Percentiles rank a stretch among this genome's conserved stretches.
Conservation (phyloP, 2,797 vertebrate genomes). For the Sebastiscus albofasciatus region DNA sequence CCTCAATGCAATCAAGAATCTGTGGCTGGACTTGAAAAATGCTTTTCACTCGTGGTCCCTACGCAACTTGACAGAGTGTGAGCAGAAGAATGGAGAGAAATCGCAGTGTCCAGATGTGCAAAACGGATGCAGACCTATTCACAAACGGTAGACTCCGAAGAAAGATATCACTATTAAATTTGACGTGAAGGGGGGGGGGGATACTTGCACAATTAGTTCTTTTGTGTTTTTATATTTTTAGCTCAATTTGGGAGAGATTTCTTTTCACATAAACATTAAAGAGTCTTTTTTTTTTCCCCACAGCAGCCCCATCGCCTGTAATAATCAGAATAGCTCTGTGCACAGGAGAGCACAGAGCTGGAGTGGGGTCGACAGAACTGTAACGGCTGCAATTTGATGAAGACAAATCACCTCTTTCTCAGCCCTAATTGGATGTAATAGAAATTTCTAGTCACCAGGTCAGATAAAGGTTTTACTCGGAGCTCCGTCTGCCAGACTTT, state of each 20-base stretch:
- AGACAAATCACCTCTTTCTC: conserved; percentile 68
- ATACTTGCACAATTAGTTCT: not conserved
- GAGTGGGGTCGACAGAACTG: conserved; percentile 38
- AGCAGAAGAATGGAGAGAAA: not conserved
- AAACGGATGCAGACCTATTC: not conserved
- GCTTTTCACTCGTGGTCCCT: not conserved
- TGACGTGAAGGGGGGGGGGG: not conserved
- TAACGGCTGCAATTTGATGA: conserved; percentile 61
- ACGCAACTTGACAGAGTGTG: not conserved
- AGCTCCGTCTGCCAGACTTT: not conserved
- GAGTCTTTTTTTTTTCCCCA: not conserved
- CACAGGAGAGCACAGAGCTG: not conserved
- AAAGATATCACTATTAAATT: not conserved
- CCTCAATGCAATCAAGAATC: conserved; percentile 20
- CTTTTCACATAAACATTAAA: not conserved
- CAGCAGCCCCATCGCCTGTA: not conserved
- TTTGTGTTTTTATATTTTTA: not conserved
- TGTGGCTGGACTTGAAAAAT: not conserved
- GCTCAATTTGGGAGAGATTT: not conserved
- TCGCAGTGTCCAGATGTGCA: not conserved
- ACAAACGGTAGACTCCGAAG: not conserved
- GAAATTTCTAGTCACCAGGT: conserved; percentile 57
- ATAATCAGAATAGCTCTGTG: not conserved
- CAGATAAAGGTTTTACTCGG: conserved; percentile 43
- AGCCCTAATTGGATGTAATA: conserved; percentile 71